A percentile compares a stretch with the other conserved stretches of the same genome.
Evolutionary conservation across 2,888 invertebrate species (phyloP).

Genomic region (Tricholauxania praeusta): DNA sequence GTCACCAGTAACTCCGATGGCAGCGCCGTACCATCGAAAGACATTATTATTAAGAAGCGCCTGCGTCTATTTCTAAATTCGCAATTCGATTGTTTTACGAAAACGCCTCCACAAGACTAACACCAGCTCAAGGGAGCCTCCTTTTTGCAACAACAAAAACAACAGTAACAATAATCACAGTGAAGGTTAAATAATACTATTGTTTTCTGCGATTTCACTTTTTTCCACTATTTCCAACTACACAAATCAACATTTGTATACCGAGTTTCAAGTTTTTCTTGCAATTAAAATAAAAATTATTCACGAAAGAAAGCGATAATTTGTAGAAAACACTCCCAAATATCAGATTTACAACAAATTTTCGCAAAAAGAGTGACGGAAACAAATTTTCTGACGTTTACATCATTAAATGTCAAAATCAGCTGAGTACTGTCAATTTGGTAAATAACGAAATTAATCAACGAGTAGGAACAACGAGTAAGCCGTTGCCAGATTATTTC

Average conservation of each 20-base stretch:
- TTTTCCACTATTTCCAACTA: too few relatives aligned
- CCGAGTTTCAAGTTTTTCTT: constrained; percentile 1
- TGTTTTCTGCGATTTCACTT: too few relatives aligned
- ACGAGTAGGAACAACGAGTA: too few relatives aligned
- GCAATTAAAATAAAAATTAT: constrained; percentile 29
- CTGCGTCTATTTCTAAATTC: background rate
- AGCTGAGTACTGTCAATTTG: constrained; percentile 22
- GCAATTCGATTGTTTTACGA: too few relatives aligned
- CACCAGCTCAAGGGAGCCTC: constrained; percentile 37
- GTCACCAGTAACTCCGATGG: constrained; percentile 87
- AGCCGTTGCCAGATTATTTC: too few relatives aligned
- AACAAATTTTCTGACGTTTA: constrained; percentile 37
- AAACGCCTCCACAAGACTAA: constrained; percentile 7
- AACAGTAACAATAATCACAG: constrained; percentile 23
- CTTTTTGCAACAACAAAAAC: constrained; percentile 26
- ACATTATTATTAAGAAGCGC: constrained; percentile 64
- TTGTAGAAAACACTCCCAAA: constrained; percentile 30
- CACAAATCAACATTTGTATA: background rate
- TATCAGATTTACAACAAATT: constrained; percentile 32
- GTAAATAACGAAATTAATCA: background rate
- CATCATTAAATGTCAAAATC: constrained; percentile 12
- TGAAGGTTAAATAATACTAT: too few relatives aligned
- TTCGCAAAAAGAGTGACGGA: constrained; percentile 36
- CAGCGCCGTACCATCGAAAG: constrained; percentile 76
- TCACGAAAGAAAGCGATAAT: constrained; percentile 8